These are phyloP conservation scores for Grapholita molesta DNA, from an alignment of 1,140 invertebrate species.

Conservation along the genomic window DNA sequence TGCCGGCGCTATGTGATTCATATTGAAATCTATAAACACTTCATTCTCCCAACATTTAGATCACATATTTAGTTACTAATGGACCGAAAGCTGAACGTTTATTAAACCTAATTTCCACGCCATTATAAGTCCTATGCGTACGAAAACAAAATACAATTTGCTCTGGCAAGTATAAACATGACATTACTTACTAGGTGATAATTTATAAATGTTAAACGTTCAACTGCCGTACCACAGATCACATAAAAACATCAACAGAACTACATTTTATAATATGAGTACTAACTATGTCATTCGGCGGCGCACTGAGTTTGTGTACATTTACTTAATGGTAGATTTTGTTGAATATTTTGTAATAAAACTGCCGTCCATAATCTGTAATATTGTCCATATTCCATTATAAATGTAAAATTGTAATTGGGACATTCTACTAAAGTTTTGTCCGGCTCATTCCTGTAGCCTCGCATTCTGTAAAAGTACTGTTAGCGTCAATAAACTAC, in stretches of 20 bases:
- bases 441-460: no score
- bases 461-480: no score
- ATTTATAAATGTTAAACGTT: neutral
- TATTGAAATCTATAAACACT: slow-evolving; percentile 12
- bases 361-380: no score
- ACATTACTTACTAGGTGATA: neutral
- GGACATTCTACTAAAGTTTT: no score
- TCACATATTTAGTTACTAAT: neutral
- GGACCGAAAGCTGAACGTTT: neutral
- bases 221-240: neutral
- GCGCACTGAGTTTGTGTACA: neutral
- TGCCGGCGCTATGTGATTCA: slow-evolving; percentile 17
- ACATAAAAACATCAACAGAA: slow-evolving; percentile 10
- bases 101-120: neutral
- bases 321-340: no score
- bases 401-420: no score
- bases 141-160: neutral
- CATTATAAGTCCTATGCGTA: neutral
- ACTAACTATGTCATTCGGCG: neutral
- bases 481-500: no score
- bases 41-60: slow-evolving; percentile 4
- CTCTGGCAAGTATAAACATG: neutral
- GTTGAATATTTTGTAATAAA: no score
- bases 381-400: no score
- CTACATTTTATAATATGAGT: slow-evolving; percentile 1